A percentile compares a stretch with the other conserved stretches of the same genome.
Conservation (phyloP, 2,888 invertebrate species). For the Pachliopta kotzebuea region DNA sequence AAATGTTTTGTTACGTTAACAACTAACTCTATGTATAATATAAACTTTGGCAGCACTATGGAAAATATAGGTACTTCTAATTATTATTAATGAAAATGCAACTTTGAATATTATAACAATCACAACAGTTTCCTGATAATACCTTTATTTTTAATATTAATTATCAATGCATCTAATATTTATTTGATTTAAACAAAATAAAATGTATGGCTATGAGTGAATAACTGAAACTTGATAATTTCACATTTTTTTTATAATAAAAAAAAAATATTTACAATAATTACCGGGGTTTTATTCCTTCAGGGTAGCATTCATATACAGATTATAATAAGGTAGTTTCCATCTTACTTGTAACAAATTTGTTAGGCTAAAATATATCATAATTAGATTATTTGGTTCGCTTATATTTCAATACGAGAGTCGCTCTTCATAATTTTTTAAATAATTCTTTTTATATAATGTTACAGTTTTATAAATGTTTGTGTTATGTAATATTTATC, state of each 20-base stretch:
- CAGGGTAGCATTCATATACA: constrained; percentile 61
- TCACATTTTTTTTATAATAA: too few species aligned
- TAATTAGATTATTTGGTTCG: constrained; percentile 45
- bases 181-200: constrained; percentile 38
- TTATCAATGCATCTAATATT: constrained; percentile 35
- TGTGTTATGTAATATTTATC: background rate
- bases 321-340: constrained; percentile 49
- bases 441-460: constrained; percentile 1
- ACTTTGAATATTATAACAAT: constrained; percentile 76
- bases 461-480: constrained; percentile 6
- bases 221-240: too few species aligned
- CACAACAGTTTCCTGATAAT: constrained; percentile 76
- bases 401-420: constrained; percentile 36
- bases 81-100: constrained; percentile 77
- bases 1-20: constrained; percentile 73
- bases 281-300: constrained; percentile 74
- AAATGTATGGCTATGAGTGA: constrained; percentile 33
- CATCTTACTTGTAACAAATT: constrained; percentile 49
- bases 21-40: constrained; percentile 75
- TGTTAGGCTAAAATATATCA: constrained; percentile 42
- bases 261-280: constrained; percentile 63
- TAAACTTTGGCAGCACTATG: constrained; percentile 81
- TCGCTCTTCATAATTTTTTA: constrained; percentile 13
- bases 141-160: constrained; percentile 56
- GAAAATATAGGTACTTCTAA: constrained; percentile 75